A percentile compares a stretch with the other conserved stretches of the same genome.
Evolutionary conservation across 2,888 invertebrate genomes (phyloP).

Genomic region (Tinea trinotella): DNA sequence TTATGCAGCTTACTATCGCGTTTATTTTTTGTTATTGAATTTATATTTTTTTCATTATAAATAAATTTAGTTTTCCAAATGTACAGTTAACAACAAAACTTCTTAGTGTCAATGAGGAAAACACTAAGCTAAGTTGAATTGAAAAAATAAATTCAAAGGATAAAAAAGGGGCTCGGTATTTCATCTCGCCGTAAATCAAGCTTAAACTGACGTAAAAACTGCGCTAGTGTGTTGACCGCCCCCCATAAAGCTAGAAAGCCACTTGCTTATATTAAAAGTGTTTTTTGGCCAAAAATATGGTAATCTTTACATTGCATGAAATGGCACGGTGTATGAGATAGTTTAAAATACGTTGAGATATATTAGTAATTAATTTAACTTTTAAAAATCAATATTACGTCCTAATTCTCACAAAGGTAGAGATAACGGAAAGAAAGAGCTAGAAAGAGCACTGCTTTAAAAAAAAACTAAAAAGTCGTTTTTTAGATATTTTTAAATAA

Average conservation of each 20-base stretch:
- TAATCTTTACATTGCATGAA: constrained; percentile 8
- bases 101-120: no score
- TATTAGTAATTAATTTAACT: background rate
- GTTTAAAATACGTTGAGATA: background rate
- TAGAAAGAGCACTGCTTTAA: no score
- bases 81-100: no score
- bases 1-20: no score
- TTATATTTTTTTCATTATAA: constrained; percentile 18
- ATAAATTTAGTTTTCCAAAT: no score
- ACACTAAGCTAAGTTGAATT: background rate
- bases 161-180: constrained; percentile 26
- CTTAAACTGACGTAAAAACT: constrained; percentile 30
- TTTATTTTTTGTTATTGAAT: constrained; percentile 19
- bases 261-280: constrained; percentile 16
- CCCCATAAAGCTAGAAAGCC: background rate
- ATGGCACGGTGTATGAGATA: background rate
- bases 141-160: background rate
- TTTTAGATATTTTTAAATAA: no score
- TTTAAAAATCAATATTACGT: no score
- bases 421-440: no score
- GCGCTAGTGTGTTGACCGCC: constrained; percentile 38
- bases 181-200: constrained; percentile 48
- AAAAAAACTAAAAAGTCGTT: no score
- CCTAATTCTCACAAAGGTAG: no score
- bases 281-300: constrained; percentile 14